These are phyloP conservation scores for Taxidea taxus DNA, from an alignment of 2,113 vertebrate genomes.

Conservation along the genomic window DNA sequence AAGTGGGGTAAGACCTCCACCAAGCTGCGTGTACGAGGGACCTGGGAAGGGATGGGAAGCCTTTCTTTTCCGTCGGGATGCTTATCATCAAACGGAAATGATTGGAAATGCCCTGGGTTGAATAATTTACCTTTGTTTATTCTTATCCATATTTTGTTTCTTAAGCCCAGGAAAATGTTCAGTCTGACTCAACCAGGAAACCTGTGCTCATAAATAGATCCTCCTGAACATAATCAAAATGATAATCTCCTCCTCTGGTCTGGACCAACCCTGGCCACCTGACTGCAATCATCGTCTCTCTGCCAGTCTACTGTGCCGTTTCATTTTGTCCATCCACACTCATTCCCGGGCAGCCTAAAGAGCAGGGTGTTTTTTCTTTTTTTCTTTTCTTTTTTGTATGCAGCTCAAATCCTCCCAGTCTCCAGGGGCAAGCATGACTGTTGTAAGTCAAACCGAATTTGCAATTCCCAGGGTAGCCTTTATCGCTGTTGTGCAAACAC, in stretches of 20 bases:
- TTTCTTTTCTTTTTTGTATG: not conserved
- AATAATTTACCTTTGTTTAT: conserved; percentile 33
- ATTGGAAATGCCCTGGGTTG: not conserved
- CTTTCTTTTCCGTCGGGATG: not conserved
- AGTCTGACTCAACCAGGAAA: conserved; percentile 6
- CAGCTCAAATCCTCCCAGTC: conserved; percentile 27
- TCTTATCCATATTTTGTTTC: conserved; percentile 41
- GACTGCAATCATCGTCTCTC: not conserved
- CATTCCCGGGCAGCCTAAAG: conserved; percentile 42
- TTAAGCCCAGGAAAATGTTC: conserved; percentile 31
- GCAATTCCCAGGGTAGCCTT: conserved; percentile 35
- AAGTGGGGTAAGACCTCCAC: not conserved
- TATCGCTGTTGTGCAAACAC: conserved; percentile 36
- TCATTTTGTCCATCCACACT: conserved; percentile 26
- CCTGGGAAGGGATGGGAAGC: not conserved
- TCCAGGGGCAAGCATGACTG: conserved; percentile 24
- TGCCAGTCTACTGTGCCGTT: not conserved
- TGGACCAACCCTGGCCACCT: not conserved
- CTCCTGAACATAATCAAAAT: conserved; percentile 35
- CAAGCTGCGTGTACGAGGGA: not conserved
- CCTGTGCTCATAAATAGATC: conserved; percentile 37
- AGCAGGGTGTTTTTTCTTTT: not conserved
- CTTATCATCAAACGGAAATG: not conserved
- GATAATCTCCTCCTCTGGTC: conserved; percentile 31
- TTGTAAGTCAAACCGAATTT: conserved; percentile 38